Evolutionary conservation across 2,797 vertebrate genomes (phyloP).

Genomic region (Myotis findleyi): DNA sequence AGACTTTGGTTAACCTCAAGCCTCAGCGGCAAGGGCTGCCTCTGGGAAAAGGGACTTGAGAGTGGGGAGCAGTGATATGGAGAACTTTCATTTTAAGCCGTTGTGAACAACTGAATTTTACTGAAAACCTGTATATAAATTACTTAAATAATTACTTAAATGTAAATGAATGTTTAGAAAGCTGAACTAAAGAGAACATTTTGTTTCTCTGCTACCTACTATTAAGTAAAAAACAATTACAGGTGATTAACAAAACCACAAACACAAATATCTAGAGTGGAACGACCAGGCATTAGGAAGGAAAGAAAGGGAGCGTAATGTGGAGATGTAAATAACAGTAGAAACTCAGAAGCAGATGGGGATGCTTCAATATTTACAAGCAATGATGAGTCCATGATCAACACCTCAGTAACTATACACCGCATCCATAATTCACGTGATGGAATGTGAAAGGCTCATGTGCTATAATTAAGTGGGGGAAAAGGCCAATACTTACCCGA

Average conservation of each 20-base stretch:
- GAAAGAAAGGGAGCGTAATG: background rate
- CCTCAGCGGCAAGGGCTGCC: background rate
- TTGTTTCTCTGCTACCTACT: background rate
- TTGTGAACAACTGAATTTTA: background rate
- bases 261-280: background rate
- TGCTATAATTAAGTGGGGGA: background rate
- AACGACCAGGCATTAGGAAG: background rate
- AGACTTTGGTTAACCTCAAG: background rate
- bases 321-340: background rate
- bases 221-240: background rate
- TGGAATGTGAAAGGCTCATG: background rate
- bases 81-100: background rate
- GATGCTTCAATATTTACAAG: background rate
- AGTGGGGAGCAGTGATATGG: background rate
- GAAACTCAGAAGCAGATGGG: background rate
- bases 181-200: background rate
- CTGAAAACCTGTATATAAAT: background rate
- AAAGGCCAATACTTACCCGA: slow-evolving; percentile 89
- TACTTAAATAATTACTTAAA: background rate
- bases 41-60: background rate
- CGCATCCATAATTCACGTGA: background rate
- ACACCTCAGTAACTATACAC: background rate
- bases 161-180: background rate
- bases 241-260: background rate
- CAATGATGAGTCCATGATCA: background rate